phyloP scores from a whole-genome alignment of 2,797 vertebrate genomes.

The Mormyrus hasselquistii region DNA sequence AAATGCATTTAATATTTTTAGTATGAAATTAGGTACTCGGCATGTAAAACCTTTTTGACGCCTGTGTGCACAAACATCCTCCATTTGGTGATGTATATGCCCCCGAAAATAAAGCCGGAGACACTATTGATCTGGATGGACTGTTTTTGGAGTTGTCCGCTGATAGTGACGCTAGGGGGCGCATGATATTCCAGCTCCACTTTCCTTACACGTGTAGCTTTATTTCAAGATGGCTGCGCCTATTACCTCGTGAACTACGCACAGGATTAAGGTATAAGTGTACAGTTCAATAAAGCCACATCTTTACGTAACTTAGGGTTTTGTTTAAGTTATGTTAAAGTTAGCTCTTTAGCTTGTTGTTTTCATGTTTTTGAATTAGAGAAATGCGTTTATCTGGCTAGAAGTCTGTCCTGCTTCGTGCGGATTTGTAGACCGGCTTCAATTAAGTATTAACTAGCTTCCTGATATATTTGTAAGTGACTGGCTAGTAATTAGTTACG shows the following conservation, averaged over 20 bases:
- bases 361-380: not conserved
- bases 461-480: not conserved
- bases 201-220: not conserved
- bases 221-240: slow-evolving; percentile 7
- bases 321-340: not conserved
- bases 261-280: not conserved
- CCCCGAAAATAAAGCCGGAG: not conserved
- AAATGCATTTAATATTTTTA: not conserved
- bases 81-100: not conserved
- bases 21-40: not conserved
- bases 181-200: not conserved
- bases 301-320: not conserved
- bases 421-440: not conserved
- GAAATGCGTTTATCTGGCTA: not conserved
- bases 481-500: not conserved
- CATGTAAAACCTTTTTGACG: not conserved
- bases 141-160: not conserved
- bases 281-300: not conserved
- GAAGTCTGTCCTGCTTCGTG: not conserved
- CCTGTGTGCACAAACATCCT: not conserved
- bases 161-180: not conserved
- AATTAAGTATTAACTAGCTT: not conserved
- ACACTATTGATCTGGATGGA: not conserved
- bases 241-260: not conserved
- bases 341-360: not conserved